Conservation (phyloP, 2,797 vertebrate species). For the Myripristis murdjan region DNA sequence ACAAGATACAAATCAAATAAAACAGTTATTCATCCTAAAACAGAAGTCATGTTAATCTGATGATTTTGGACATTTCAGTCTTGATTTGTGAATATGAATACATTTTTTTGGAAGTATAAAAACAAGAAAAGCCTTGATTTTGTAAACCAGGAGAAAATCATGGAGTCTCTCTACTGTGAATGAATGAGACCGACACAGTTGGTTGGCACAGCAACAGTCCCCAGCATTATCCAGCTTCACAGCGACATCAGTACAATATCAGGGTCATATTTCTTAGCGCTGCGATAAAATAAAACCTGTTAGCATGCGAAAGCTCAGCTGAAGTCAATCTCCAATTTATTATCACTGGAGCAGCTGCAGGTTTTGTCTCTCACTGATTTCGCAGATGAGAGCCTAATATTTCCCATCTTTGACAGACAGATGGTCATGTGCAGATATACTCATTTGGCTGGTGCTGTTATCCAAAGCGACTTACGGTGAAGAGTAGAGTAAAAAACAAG, state of each 20-base stretch:
- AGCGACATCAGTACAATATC: neutral
- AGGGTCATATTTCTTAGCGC: neutral
- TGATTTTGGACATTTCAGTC: no score
- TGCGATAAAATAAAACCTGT: slow-evolving; percentile 1
- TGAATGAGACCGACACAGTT: no score
- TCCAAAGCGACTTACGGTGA: no score
- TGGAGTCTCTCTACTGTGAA: no score
- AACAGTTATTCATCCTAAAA: no score
- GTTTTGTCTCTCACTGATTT: neutral
- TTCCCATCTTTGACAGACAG: neutral
- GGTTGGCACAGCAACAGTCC: neutral
- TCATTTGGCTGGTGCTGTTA: no score
- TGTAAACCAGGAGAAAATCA: no score
- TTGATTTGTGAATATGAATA: no score
- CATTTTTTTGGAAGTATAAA: neutral
- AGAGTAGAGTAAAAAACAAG: no score
- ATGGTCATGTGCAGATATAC: neutral
- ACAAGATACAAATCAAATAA: no score
- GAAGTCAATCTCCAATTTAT: neutral
- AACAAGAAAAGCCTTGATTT: no score
- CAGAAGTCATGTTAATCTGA: no score
- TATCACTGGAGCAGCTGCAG: neutral
- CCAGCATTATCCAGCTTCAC: neutral
- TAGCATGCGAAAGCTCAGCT: neutral
- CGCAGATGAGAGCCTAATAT: neutral